Base-by-base conservation (phyloP, 1,140 invertebrate species). In the Pachypeltis micranthus region DNA sequence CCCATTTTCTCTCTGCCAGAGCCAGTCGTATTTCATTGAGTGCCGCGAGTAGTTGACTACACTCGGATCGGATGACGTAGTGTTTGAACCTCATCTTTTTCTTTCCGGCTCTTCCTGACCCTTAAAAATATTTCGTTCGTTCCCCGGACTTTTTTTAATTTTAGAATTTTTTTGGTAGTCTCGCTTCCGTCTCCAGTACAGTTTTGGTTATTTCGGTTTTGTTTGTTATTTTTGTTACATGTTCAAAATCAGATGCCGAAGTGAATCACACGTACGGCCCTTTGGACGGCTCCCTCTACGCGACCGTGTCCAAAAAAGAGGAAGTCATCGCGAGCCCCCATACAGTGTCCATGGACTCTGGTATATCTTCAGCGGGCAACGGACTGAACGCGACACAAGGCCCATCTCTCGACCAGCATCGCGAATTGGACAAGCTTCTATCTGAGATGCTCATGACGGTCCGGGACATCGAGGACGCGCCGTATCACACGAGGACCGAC, bases 241-340 rank as follows among this genome's bases (percentile, higher is more conserved):
- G 31, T 66, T 62, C 65, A 66, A 1, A 16, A 24, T 24, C 67
- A 68, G 69, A 68, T 24, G 66, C 60, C 28, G 67, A 67, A 39
- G 73, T 78, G 65, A 74, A 74, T 54, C 85, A 91, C 74, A 88
- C 85, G 16, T 85, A 85, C 71, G 88, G 89, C 34, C 88, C 90
- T 25, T 78, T 91, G 67, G 90, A 93, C 83, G 90, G 90, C 65
- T 91, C 88, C 72, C 83, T 92, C 66, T 92, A 93, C 80, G 90
- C 90, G 54, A 86, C 85, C 10, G 86, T 91, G 64, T 80, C 83
- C 57, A 84, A 84, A 72, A 76, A 77, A 64, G 71, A 71, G 63
- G 72, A 74, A 61, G 65, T 67, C 39, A 70, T 63, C 72, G 70
- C 64, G 74, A 76, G 67, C 62, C 83, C 85, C 66, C 80, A 88